Conservation (phyloP, 2,888 invertebrate genomes). For the Brenthis daphne region DNA sequence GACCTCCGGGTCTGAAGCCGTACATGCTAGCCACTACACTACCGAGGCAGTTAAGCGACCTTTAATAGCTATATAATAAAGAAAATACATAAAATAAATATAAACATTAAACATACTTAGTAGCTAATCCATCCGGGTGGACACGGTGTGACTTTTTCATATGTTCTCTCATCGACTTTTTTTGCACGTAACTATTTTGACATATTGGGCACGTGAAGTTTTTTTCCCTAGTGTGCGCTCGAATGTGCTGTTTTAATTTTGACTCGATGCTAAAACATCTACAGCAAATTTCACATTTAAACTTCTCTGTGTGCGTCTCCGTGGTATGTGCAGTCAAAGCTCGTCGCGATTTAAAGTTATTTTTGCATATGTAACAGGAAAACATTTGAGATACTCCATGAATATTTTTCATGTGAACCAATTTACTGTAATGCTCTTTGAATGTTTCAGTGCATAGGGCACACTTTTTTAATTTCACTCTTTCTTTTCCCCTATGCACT, state of each 20-base stretch:
- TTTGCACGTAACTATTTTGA: slow-evolving; percentile 67
- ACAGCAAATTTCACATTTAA: slow-evolving; percentile 67
- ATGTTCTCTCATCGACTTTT: slow-evolving; percentile 65
- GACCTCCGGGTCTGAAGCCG: no score
- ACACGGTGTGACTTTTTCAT: slow-evolving; percentile 57
- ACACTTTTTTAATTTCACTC: slow-evolving; percentile 52
- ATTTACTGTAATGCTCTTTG: slow-evolving; percentile 58
- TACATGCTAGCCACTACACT: no score
- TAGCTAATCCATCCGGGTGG: neutral
- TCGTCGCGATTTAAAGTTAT: slow-evolving; percentile 49
- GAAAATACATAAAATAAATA: no score
- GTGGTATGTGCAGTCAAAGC: slow-evolving; percentile 57
- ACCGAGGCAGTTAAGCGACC: no score
- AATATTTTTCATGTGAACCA: slow-evolving; percentile 52
- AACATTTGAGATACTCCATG: slow-evolving; percentile 55
- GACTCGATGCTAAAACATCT: slow-evolving; percentile 71
- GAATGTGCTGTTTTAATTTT: slow-evolving; percentile 68
- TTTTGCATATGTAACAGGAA: slow-evolving; percentile 53
- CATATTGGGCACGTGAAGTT: slow-evolving; percentile 67
- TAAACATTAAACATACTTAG: no score
- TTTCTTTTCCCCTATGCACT: slow-evolving; percentile 54
- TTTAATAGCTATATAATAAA: no score
- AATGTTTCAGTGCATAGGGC: slow-evolving; percentile 53
- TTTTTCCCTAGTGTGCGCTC: slow-evolving; percentile 66
- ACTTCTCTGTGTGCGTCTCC: slow-evolving; percentile 65